Conservation (phyloP, 1,140 invertebrate species). For the Drosophila varians region DNA sequence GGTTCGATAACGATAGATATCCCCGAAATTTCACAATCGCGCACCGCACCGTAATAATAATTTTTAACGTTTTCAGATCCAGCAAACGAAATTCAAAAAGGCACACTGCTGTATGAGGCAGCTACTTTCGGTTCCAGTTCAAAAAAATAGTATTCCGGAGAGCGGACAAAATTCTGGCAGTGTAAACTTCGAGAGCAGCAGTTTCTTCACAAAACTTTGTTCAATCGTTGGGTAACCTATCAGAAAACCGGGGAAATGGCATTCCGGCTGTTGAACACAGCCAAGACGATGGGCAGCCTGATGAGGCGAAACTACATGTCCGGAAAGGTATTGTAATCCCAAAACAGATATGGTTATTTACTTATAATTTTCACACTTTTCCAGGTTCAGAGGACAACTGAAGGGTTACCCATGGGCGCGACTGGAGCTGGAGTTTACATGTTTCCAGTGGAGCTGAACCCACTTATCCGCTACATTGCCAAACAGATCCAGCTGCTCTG, state of each 20-base stretch:
- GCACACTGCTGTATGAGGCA: slow-evolving; percentile 49
- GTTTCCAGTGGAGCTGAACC: slow-evolving; percentile 43
- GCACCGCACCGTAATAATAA: slow-evolving; percentile 59
- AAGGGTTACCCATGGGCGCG: slow-evolving; percentile 9
- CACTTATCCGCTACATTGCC: slow-evolving; percentile 63
- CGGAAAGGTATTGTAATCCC: slow-evolving; percentile 26
- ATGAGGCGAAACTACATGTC: slow-evolving; percentile 61
- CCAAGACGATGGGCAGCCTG: slow-evolving; percentile 64
- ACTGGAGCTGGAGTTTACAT: slow-evolving; percentile 21
- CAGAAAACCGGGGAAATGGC: slow-evolving; percentile 59
- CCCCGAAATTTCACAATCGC: slow-evolving; percentile 70
- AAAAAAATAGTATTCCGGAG: slow-evolving; percentile 15
- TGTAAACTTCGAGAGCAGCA: slow-evolving; percentile 12
- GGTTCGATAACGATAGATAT: slow-evolving; percentile 13
- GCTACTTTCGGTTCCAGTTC: slow-evolving; percentile 8
- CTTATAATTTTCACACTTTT: not conserved
- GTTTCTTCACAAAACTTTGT: slow-evolving; percentile 16
- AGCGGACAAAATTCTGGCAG: slow-evolving; percentile 44
- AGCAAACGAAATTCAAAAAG: slow-evolving; percentile 29
- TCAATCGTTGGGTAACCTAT: slow-evolving; percentile 70
- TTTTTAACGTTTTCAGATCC: slow-evolving; percentile 30
- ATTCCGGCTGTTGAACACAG: slow-evolving; percentile 65
- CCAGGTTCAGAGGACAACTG: slow-evolving; percentile 36
- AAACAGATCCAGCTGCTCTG: slow-evolving; percentile 69
- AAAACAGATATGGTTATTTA: not conserved